Base-by-base conservation (phyloP, 1,140 invertebrate species). In the Chymomyza costata region DNA sequence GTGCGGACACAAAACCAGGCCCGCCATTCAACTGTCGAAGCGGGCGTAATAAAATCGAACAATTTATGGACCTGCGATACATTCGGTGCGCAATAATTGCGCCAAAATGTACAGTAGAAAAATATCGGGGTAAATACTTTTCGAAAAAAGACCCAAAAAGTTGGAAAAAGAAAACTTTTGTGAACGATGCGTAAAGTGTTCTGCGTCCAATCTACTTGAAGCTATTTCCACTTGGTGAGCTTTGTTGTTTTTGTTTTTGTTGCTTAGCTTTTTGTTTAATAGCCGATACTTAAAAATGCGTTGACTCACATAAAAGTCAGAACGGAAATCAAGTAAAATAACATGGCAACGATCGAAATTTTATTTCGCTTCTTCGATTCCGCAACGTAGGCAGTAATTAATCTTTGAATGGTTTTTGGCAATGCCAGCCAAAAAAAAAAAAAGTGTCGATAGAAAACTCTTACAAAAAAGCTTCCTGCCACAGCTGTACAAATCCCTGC, bases 31-130 rank as follows among this genome's bases (percentile, higher is more conserved):
- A 63, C 74, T 80, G 73, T 80, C 73, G 73, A 80, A 62, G 74
- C 73, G 73, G 74, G 64, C 73, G 80, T 65, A 83, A 83, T 83
- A 83, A 83, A 83, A 83, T 83, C 50, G 62, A 76, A 83, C 69
- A 80, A 83, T 83, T 83, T 83, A 83, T 83, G 58, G 73, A 70
- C 80, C 81, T 65, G 69, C 69, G 69, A 74, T 73, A 58, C 69
- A 74, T 81, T 78, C 67, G 73, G 67, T 78, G 73, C 73, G 73
- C 73, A 78, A 78, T 78, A 80, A 80, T 80, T 73, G 73, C 73
- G 73, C 73, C 74, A 80, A 80, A 46, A 73, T 81, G 65, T 60
- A 73, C 53, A 71, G 21, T 31, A 40, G 13, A 60, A 53, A 57
- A 31, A 55, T 31, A 54, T 21, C 13, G 18, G 21, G 8, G 21